A percentile compares a stretch with the other conserved stretches of the same genome.
Conservation (phyloP, 2,888 invertebrate genomes). For the Dugesia japonica region DNA sequence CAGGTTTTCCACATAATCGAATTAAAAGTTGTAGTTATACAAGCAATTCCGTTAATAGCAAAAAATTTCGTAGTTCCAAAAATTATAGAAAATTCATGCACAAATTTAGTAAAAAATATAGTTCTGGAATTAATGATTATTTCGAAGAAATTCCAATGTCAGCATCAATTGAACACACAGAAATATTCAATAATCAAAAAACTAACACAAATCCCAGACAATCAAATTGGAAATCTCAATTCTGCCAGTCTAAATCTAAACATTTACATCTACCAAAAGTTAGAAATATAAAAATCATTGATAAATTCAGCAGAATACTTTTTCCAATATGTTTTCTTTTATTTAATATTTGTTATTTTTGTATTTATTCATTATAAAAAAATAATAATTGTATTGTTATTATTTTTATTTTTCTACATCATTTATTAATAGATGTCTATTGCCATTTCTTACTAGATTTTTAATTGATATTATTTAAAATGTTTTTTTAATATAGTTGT, state of each 20-base stretch:
- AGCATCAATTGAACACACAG: not conserved
- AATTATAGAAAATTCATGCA: not conserved
- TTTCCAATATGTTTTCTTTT: slow-evolving; percentile 20
- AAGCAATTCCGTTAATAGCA: not conserved
- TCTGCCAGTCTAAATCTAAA: not conserved
- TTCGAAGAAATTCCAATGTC: slow-evolving; percentile 12
- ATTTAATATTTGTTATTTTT: slow-evolving; percentile 27
- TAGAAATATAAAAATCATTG: slow-evolving; percentile 26
- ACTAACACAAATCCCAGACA: not conserved
- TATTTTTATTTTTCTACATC: no score
- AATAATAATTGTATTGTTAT: no score
- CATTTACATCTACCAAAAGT: not conserved
- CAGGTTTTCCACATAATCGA: not conserved
- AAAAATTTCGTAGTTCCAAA: not conserved
- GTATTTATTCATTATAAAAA: slow-evolving; percentile 25
- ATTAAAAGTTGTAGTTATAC: not conserved
- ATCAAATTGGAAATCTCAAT: not conserved
- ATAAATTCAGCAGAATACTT: slow-evolving; percentile 28
- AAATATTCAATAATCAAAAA: not conserved
- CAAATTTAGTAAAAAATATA: not conserved
- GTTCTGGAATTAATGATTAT: not conserved
- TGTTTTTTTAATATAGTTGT: no score
- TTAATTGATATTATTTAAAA: no score
- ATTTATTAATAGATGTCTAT: no score
- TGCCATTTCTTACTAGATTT: no score